These are phyloP conservation scores for Bombylius major DNA, from an alignment of 2,888 invertebrate species.

Conservation along the genomic window DNA sequence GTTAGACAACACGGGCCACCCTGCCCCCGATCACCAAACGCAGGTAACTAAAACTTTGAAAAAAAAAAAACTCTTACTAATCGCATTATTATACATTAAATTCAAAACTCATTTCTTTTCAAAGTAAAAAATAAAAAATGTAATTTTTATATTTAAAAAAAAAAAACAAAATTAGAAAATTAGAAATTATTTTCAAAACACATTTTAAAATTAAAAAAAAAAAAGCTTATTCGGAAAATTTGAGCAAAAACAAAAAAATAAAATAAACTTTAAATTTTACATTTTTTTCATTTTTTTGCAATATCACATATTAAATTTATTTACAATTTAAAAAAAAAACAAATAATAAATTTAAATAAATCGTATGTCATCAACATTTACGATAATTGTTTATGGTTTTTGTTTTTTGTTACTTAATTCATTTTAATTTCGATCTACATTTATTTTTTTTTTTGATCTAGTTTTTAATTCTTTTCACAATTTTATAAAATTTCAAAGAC, in stretches of 20 bases:
- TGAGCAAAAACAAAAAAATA: too few species aligned
- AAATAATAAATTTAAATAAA: neutral
- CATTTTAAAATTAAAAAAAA: neutral
- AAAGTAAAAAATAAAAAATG: neutral
- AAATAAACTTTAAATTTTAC: too few species aligned
- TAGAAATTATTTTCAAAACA: conserved; percentile 5
- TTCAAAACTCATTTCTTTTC: neutral
- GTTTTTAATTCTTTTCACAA: too few species aligned
- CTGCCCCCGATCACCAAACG: conserved; percentile 58
- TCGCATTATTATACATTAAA: neutral
- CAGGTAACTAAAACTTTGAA: conserved; percentile 42
- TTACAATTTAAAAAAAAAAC: too few species aligned
- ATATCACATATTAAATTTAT: too few species aligned
- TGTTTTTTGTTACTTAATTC: too few species aligned
- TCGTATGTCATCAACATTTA: conserved; percentile 11
- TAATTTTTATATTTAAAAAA: neutral
- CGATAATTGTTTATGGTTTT: neutral
- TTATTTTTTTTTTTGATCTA: too few species aligned
- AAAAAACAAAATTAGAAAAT: conserved; percentile 5
- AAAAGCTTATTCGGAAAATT: too few species aligned
- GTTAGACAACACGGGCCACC: conserved; percentile 78
- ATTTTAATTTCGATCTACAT: neutral
- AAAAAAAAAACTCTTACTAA: conserved; percentile 5
- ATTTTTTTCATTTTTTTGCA: too few species aligned
- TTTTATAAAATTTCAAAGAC: too few species aligned